These are phyloP conservation scores for Papilio elwesi DNA, from an alignment of 2,888 invertebrate species.

Conservation along the genomic window DNA sequence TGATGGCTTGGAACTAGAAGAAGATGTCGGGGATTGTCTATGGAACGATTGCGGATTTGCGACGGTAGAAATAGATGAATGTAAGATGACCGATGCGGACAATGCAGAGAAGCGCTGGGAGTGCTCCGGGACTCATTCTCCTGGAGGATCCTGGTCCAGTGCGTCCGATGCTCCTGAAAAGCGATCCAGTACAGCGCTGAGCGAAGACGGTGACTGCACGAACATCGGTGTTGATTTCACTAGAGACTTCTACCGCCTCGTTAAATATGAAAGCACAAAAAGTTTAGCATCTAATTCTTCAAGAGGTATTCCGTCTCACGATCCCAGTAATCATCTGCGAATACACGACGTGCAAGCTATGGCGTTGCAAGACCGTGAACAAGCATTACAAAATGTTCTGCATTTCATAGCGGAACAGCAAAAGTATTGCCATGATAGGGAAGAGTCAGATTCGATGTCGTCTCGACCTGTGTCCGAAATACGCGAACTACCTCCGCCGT, in stretches of 20 bases:
- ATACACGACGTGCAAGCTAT: slow-evolving; percentile 77
- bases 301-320: slow-evolving; percentile 85
- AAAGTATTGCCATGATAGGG: slow-evolving; percentile 86
- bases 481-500: slow-evolving; percentile 82
- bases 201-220: slow-evolving; percentile 88
- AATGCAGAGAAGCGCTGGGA: slow-evolving; percentile 87
- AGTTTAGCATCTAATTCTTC: slow-evolving; percentile 90
- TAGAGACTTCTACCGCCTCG: slow-evolving; percentile 91
- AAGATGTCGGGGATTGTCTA: slow-evolving; percentile 89
- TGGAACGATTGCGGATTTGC: slow-evolving; percentile 91
- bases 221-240: slow-evolving; percentile 90
- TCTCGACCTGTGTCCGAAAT: slow-evolving; percentile 84
- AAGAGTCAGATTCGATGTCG: slow-evolving; percentile 83
- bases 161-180: slow-evolving; percentile 86
- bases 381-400: slow-evolving; percentile 88
- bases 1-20: slow-evolving; percentile 88
- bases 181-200: slow-evolving; percentile 87
- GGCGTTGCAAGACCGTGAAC: slow-evolving; percentile 86
- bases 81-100: slow-evolving; percentile 80
- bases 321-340: slow-evolving; percentile 75
- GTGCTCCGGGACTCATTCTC: slow-evolving; percentile 83
- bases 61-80: slow-evolving; percentile 87
- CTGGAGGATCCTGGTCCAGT: slow-evolving; percentile 86
- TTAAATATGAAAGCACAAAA: slow-evolving; percentile 92
- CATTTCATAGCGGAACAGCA: slow-evolving; percentile 91